A percentile compares a stretch with the other conserved stretches of the same genome.
phyloP scores from a whole-genome alignment of 2,888 invertebrate species.

The Epicampocera succincta region DNA sequence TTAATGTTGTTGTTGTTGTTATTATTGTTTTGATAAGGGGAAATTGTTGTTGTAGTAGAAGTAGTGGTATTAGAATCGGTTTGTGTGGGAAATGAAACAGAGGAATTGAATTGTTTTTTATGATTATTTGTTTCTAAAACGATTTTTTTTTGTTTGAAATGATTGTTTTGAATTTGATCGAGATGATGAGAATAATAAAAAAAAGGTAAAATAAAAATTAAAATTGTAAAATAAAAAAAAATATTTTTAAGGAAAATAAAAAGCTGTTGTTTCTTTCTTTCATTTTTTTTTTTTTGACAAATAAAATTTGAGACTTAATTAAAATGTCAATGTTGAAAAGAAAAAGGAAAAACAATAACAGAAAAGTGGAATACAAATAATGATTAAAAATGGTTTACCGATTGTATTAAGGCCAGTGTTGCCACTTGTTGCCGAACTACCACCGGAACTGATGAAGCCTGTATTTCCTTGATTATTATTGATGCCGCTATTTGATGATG shows the following conservation, averaged over 20 bases:
- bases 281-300: constrained; percentile 10
- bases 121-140: constrained; percentile 70
- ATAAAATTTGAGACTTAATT: constrained; percentile 1
- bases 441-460: constrained; percentile 76
- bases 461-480: constrained; percentile 74
- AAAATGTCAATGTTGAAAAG: constrained; percentile 20
- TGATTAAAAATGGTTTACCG: constrained; percentile 78
- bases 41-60: constrained; percentile 35
- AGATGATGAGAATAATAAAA: constrained; percentile 63
- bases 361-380: constrained; percentile 33
- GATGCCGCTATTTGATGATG: constrained; percentile 80
- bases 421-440: constrained; percentile 74
- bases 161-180: constrained; percentile 63
- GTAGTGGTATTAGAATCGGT: constrained; percentile 51
- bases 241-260: constrained; percentile 1
- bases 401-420: constrained; percentile 79
- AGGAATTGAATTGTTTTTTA: constrained; percentile 70
- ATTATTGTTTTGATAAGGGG: constrained; percentile 38
- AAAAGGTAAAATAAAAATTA: constrained; percentile 49
- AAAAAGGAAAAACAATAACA: constrained; percentile 38
- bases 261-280: constrained; percentile 21
- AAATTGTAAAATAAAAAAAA: constrained; percentile 41
- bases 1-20: constrained; percentile 34
- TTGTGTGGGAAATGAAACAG: constrained; percentile 70
- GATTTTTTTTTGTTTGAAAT: constrained; percentile 47